Percentiles rank a stretch among this genome's conserved stretches.
These are phyloP conservation scores for Martes martes DNA, from an alignment of 2,113 vertebrate species.

Conservation along the genomic window DNA sequence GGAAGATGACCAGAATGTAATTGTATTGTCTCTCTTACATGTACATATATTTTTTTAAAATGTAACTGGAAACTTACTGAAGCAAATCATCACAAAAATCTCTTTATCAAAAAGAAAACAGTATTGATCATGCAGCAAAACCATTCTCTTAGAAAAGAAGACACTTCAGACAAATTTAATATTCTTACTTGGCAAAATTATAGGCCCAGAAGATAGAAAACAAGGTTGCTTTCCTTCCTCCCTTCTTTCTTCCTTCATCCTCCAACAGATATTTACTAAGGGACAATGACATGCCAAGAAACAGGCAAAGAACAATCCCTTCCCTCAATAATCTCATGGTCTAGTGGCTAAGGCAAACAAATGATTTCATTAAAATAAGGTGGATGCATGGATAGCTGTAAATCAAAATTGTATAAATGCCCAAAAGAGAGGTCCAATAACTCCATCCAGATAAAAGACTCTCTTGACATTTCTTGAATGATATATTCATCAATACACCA, in stretches of 20 bases:
- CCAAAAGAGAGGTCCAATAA: not conserved
- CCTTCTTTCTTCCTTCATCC: not conserved
- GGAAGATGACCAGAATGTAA: not conserved
- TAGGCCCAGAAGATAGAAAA: not conserved
- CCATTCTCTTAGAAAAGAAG: not conserved
- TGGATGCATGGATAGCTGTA: not conserved
- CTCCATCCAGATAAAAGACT: not conserved
- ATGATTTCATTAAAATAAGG: not conserved
- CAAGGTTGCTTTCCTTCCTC: not conserved
- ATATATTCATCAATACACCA: not conserved
- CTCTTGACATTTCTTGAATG: not conserved
- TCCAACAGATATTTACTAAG: not conserved
- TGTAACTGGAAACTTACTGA: not conserved
- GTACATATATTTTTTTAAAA: not conserved
- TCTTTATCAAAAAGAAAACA: not conserved
- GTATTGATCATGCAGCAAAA: not conserved
- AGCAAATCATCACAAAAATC: conserved; percentile 27
- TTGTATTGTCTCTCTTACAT: not conserved
- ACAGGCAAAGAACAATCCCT: not conserved
- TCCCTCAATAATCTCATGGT: not conserved
- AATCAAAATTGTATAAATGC: not conserved
- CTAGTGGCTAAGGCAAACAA: not conserved
- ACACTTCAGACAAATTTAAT: not conserved
- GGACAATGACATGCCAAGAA: not conserved
- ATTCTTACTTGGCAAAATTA: conserved; percentile 14